These are phyloP conservation scores for Orchesella cincta DNA, from an alignment of 1,140 invertebrate genomes.

Conservation along the genomic window DNA sequence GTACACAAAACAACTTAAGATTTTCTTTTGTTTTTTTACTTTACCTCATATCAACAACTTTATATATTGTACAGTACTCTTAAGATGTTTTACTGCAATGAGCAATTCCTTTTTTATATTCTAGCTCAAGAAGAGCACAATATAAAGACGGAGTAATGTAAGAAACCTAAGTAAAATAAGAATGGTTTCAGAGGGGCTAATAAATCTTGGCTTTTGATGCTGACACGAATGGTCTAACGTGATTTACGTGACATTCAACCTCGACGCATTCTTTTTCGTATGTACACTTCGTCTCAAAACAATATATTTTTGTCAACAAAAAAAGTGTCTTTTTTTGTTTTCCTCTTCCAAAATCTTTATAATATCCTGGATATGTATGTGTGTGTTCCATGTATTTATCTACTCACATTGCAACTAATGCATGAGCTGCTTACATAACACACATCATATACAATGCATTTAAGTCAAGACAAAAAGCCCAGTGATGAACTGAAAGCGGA, in stretches of 20 bases:
- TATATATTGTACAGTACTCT: background rate
- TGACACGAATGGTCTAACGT: constrained; percentile 26
- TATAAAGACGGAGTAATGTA: background rate
- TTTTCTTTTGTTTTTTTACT: background rate
- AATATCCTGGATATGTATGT: too few relatives aligned
- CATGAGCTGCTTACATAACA: too few relatives aligned
- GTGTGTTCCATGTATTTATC: too few relatives aligned
- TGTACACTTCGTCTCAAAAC: constrained; percentile 24
- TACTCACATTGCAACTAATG: too few relatives aligned
- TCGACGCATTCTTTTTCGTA: constrained; percentile 23
- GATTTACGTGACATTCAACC: constrained; percentile 27
- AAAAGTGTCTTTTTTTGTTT: background rate
- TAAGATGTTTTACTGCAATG: background rate
- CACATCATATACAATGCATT: too few relatives aligned
- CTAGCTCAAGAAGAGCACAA: too few relatives aligned
- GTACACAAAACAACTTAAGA: background rate
- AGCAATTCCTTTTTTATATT: background rate
- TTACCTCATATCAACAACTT: background rate
- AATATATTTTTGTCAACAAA: constrained; percentile 24
- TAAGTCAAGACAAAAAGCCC: too few relatives aligned
- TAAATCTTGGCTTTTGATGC: constrained; percentile 23
- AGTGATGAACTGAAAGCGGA: too few relatives aligned
- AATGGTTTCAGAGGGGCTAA: constrained; percentile 13
- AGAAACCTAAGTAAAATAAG: background rate
- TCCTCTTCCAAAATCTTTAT: too few relatives aligned